A percentile compares a stretch with the other conserved stretches of the same genome.
Evolutionary conservation across 2,888 invertebrate species (phyloP).

Genomic region (Ephialtes manifestator): DNA sequence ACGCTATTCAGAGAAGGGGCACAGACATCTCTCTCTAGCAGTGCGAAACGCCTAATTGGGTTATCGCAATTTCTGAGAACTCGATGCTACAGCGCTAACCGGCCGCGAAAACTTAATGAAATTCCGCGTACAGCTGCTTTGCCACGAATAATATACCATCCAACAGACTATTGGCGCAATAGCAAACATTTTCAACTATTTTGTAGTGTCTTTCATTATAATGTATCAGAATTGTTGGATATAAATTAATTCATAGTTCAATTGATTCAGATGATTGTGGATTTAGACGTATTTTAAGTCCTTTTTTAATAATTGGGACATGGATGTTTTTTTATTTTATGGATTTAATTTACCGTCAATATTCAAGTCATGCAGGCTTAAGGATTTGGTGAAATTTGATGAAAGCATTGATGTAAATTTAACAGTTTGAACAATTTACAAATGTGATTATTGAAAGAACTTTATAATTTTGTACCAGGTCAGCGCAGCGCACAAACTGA

Average conservation of each 20-base stretch:
- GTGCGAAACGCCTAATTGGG: slow-evolving; percentile 64
- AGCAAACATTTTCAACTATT: neutral
- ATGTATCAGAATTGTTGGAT: neutral
- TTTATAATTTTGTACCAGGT: no score
- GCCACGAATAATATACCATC: slow-evolving; percentile 20
- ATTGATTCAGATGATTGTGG: neutral
- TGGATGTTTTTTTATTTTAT: neutral
- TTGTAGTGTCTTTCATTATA: neutral
- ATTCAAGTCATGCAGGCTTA: no score
- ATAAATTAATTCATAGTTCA: neutral
- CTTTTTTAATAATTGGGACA: no score
- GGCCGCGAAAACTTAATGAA: slow-evolving; percentile 64
- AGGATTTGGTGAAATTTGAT: no score
- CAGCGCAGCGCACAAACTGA: no score
- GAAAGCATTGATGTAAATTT: no score
- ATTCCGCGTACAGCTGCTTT: slow-evolving; percentile 58
- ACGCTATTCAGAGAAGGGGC: neutral
- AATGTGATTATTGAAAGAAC: no score
- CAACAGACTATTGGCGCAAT: neutral
- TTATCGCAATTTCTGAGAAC: slow-evolving; percentile 66
- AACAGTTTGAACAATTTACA: no score
- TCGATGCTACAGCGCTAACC: slow-evolving; percentile 54
- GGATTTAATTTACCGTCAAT: neutral
- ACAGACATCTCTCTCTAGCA: slow-evolving; percentile 16
- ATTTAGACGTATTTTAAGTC: neutral